phyloP scores from a whole-genome alignment of 2,888 invertebrate genomes.

The Timandra comae region DNA sequence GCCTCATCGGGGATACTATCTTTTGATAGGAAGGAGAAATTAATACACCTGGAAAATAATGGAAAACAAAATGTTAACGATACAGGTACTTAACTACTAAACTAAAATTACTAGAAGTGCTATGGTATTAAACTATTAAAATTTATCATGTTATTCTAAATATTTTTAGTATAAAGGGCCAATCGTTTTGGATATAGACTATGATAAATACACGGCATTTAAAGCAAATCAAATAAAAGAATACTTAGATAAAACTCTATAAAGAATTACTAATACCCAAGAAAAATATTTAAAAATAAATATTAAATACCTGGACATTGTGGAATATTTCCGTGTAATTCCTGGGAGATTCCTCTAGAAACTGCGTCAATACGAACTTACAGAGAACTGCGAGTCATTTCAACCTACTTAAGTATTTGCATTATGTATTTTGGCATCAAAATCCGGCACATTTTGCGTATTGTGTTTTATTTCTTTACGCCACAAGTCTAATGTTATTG shows the following conservation, averaged over 20 bases:
- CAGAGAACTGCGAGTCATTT: constrained; percentile 38
- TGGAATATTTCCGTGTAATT: constrained; percentile 6
- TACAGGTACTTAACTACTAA: no score
- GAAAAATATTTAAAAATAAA: no score
- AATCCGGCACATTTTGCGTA: constrained; percentile 22
- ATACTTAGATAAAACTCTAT: constrained; percentile 5
- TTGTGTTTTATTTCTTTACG: constrained; percentile 8
- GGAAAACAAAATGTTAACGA: background rate
- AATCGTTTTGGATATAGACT: no score
- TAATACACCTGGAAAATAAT: constrained; percentile 11
- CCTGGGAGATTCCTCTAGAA: constrained; percentile 6
- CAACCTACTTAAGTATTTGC: constrained; percentile 14
- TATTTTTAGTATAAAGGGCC: no score
- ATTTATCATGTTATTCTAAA: no score
- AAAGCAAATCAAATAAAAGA: no score
- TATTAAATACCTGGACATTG: constrained; percentile 20
- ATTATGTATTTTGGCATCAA: constrained; percentile 37
- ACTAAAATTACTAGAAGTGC: no score
- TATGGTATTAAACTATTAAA: no score
- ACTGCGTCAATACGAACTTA: constrained; percentile 22
- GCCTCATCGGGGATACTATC: constrained; percentile 26
- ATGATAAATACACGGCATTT: no score
- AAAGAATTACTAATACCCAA: background rate
- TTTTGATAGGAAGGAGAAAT: constrained; percentile 16
- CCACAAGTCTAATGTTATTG: no score